Conservation (phyloP, 53 echinoderm and acorn worm genomes). For the Arbacia lixula region DNA sequence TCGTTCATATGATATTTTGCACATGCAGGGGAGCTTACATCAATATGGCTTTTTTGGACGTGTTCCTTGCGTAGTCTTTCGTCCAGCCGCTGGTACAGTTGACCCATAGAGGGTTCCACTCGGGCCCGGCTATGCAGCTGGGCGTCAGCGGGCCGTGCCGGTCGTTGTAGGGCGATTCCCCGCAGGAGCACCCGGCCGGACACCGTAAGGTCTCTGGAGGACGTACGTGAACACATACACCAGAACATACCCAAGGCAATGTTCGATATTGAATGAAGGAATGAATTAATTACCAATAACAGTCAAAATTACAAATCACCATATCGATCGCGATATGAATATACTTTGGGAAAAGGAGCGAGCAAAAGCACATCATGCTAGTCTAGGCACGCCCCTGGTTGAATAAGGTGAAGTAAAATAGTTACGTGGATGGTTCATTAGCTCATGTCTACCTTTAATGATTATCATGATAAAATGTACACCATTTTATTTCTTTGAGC, state of each 20-base stretch:
- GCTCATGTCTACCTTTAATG: too few relatives aligned
- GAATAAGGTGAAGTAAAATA: too few relatives aligned
- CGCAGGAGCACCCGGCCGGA: conserved; percentile 9
- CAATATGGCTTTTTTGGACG: not conserved
- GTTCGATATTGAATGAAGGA: not conserved
- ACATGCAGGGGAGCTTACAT: not conserved
- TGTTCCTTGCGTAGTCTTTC: not conserved
- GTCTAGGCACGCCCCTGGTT: too few relatives aligned
- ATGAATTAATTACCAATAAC: not conserved
- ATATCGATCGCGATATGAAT: too few relatives aligned
- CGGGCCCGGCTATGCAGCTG: not conserved
- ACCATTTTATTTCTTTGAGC: too few relatives aligned
- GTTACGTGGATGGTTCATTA: too few relatives aligned
- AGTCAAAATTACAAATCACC: too few relatives aligned
- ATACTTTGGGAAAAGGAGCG: too few relatives aligned
- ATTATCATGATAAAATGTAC: too few relatives aligned
- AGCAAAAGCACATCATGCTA: too few relatives aligned
- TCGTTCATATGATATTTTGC: not conserved
- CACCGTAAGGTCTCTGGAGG: conserved; percentile 13
- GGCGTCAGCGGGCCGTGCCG: not conserved
- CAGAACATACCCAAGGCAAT: too few relatives aligned
- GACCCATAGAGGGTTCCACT: conserved; percentile 22
- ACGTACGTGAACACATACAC: too few relatives aligned
- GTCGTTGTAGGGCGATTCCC: conserved; percentile 24
- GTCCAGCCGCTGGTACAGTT: conserved; percentile 17